A percentile compares a stretch with the other conserved stretches of the same genome.
These are phyloP conservation scores for Scophthalmus maximus DNA, from an alignment of 2,113 vertebrate genomes.

Conservation along the genomic window DNA sequence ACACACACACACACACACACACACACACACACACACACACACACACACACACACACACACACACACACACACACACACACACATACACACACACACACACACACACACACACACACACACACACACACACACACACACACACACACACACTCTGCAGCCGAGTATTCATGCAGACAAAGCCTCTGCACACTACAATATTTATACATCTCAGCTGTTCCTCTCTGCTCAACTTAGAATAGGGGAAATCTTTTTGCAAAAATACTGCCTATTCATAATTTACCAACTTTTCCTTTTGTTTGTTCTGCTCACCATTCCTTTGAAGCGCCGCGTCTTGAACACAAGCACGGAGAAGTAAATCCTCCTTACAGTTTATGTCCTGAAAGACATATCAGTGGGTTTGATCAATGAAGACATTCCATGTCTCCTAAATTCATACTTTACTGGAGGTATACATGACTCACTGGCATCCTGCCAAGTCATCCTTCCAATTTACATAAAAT, in stretches of 20 bases:
- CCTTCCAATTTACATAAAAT: neutral
- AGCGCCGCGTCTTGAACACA: constrained; percentile 14
- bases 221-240: constrained; percentile 57
- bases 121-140: constrained; percentile 10
- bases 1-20: constrained; percentile 13
- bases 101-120: neutral
- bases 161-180: constrained; percentile 57
- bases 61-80: constrained; percentile 7
- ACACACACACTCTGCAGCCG: constrained; percentile 28
- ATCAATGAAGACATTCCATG: neutral
- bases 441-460: too few species aligned
- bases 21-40: constrained; percentile 9
- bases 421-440: too few species aligned
- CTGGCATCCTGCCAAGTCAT: neutral
- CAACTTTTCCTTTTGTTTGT: constrained; percentile 38
- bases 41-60: neutral
- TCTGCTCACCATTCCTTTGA: constrained; percentile 27
- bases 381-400: neutral
- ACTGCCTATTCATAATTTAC: constrained; percentile 68
- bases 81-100: constrained; percentile 17
- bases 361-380: neutral
- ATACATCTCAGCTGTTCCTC: constrained; percentile 65
- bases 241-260: constrained; percentile 71
- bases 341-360: neutral
- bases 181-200: constrained; percentile 65